Conservation (phyloP, 2,888 invertebrate genomes). For the Mythimna impura region DNA sequence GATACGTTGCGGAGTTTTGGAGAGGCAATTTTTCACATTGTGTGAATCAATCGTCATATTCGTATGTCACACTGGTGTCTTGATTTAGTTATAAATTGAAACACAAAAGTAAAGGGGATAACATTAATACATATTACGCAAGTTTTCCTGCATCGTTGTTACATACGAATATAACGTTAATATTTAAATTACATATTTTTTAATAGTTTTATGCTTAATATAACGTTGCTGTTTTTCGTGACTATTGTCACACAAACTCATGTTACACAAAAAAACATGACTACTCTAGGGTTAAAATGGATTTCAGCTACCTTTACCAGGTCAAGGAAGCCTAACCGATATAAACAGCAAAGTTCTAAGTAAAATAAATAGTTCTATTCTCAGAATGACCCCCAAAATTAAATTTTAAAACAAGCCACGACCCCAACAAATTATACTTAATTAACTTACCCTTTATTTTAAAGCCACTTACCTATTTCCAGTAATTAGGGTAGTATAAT, state of each 20-base stretch:
- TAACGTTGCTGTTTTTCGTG: too few relatives aligned
- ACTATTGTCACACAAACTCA: too few relatives aligned
- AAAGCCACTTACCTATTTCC: conserved; percentile 49
- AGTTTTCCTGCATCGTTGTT: too few relatives aligned
- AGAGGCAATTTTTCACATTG: conserved; percentile 55
- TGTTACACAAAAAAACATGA: too few relatives aligned
- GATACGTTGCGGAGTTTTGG: conserved; percentile 63
- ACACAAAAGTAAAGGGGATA: neutral
- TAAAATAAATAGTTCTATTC: neutral
- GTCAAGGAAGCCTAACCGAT: neutral
- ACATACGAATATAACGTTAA: too few relatives aligned
- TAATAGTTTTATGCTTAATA: too few relatives aligned
- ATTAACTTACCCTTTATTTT: conserved; percentile 55
- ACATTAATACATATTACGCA: too few relatives aligned
- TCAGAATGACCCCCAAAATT: neutral
- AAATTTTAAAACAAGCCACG: conserved; percentile 33
- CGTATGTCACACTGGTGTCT: conserved; percentile 26
- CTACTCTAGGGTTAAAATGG: neutral
- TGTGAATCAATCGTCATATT: conserved; percentile 63
- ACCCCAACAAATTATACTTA: conserved; percentile 41
- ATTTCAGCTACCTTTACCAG: neutral
- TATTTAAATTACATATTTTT: too few relatives aligned
- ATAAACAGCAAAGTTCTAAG: neutral
- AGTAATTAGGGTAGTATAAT: conserved; percentile 56
- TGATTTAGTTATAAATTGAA: conserved; percentile 15